A percentile compares a stretch with the other conserved stretches of the same genome.
These are phyloP conservation scores for Dasypus novemcinctus DNA, from an alignment of 2,113 vertebrate species.

Conservation along the genomic window DNA sequence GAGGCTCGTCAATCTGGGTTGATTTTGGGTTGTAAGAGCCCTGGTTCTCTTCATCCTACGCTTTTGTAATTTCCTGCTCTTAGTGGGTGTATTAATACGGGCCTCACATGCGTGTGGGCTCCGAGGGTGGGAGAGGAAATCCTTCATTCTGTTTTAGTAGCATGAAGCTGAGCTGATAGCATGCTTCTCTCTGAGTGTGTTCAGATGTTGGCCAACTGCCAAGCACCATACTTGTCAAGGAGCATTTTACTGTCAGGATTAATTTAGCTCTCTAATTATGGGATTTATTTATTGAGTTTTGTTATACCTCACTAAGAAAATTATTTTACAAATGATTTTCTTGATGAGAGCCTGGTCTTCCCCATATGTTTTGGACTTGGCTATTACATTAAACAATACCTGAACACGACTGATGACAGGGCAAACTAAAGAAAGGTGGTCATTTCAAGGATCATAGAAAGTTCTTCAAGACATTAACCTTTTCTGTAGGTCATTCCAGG, in stretches of 20 bases:
- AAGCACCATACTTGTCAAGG: not conserved
- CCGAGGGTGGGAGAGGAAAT: no score
- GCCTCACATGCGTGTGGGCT: not conserved
- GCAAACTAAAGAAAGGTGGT: not conserved
- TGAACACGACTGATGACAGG: no score
- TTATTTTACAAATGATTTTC: slow-evolving; percentile 12
- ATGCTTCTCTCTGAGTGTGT: not conserved
- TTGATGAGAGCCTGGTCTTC: not conserved
- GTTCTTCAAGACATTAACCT: not conserved
- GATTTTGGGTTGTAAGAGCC: not conserved
- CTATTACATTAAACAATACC: not conserved
- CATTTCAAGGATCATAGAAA: not conserved
- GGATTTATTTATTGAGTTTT: slow-evolving; percentile 41
- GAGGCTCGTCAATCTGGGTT: not conserved
- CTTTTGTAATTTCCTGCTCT: slow-evolving; percentile 9
- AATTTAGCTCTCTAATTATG: slow-evolving; percentile 43
- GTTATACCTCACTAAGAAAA: not conserved
- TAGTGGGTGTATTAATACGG: not conserved
- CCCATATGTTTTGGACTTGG: not conserved
- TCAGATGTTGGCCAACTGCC: slow-evolving; percentile 31
- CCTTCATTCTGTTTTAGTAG: not conserved
- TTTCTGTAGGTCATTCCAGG: rapidly evolving
- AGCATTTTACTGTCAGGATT: slow-evolving; percentile 24
- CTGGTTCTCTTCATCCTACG: not conserved
- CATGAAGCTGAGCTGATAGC: not conserved